Evolutionary conservation across 2,888 invertebrate species (phyloP).

Genomic region (Ashinkailepas kermadecensis): DNA sequence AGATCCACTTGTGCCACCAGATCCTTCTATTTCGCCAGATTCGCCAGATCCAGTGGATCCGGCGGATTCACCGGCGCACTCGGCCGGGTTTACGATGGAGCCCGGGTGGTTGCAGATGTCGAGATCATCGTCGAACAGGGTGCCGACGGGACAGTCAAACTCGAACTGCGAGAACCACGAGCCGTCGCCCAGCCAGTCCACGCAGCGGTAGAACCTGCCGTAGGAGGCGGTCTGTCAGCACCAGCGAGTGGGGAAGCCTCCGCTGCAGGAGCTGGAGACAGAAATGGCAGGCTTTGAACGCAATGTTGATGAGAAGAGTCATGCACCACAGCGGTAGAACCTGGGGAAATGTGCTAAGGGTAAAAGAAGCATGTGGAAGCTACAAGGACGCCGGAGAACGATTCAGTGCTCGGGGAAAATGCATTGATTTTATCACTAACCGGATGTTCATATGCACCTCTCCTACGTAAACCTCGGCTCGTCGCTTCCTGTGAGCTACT

Average conservation of each 20-base stretch:
- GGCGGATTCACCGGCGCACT: neutral
- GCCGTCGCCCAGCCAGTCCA: conserved; percentile 30
- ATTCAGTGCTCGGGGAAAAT: no score
- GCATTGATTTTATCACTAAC: no score
- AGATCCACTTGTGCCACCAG: neutral
- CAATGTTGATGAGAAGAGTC: no score
- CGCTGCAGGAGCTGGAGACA: neutral
- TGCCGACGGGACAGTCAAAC: conserved; percentile 35
- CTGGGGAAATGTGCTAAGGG: no score
- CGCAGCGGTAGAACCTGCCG: conserved; percentile 35
- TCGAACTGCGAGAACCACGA: conserved; percentile 32
- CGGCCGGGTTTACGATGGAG: neutral
- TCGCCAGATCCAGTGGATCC: neutral
- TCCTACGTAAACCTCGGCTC: no score
- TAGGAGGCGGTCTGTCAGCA: neutral
- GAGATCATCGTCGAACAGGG: conserved; percentile 35
- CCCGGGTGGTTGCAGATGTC: conserved; percentile 35
- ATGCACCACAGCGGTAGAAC: no score
- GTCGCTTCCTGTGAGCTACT: no score
- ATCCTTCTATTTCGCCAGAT: neutral
- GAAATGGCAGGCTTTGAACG: no score
- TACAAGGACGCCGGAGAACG: no score
- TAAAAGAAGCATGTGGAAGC: no score
- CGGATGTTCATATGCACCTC: no score
- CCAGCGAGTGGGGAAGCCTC: neutral